Conservation (phyloP, 2,888 invertebrate genomes). For the Eristalis arbustorum region DNA sequence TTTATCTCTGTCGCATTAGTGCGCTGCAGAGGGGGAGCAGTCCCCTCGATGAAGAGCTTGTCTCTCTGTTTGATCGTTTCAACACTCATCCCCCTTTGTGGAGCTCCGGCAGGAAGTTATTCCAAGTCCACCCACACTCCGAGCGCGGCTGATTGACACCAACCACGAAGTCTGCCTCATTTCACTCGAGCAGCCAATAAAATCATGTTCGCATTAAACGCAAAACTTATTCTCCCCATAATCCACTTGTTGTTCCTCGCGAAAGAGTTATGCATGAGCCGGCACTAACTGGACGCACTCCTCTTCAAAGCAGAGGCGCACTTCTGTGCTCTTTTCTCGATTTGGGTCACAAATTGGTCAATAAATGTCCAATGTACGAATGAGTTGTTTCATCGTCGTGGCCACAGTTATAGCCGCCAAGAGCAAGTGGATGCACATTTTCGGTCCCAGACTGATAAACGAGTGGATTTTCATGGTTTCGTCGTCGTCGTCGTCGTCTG, state of each 20-base stretch:
- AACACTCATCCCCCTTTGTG: neutral
- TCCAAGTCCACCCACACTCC: neutral
- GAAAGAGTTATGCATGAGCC: conserved; percentile 36
- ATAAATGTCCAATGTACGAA: conserved; percentile 52
- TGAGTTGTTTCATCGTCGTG: conserved; percentile 6
- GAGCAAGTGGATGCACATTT: conserved; percentile 32
- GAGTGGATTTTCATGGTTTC: conserved; percentile 42
- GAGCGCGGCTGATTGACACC: neutral
- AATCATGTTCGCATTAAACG: neutral
- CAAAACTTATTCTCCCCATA: neutral
- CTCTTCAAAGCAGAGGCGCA: conserved; percentile 26
- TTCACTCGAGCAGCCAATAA: neutral
- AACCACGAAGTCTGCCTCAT: neutral
- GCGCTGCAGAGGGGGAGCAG: neutral
- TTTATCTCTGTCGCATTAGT: neutral
- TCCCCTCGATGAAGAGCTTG: neutral
- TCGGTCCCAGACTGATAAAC: conserved; percentile 63
- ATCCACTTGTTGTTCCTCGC: conserved; percentile 53
- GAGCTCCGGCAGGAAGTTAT: neutral
- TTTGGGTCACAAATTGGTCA: conserved; percentile 66
- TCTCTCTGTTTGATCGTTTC: neutral
- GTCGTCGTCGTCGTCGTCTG: conserved; percentile 27
- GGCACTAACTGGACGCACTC: conserved; percentile 21
- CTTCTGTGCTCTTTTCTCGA: conserved; percentile 17
- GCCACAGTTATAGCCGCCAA: neutral